Evolutionary conservation across 2,888 invertebrate species (phyloP).

Genomic region (Anarsia innoxiella): DNA sequence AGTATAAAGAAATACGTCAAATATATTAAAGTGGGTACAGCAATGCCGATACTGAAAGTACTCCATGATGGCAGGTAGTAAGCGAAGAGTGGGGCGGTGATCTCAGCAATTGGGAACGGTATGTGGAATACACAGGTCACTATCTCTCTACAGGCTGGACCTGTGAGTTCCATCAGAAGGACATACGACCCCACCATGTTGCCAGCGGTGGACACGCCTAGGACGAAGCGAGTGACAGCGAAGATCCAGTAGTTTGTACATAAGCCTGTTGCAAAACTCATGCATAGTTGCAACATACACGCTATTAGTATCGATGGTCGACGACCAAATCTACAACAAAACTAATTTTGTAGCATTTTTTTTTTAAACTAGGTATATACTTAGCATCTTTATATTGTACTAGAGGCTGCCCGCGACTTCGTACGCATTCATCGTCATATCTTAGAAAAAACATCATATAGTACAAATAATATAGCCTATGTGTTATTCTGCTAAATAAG

Average conservation of each 20-base stretch:
- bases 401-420: too few relatives aligned
- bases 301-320: conserved; percentile 81
- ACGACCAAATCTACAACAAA: conserved; percentile 85
- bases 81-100: conserved; percentile 77
- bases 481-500: too few relatives aligned
- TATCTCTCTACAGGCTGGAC: conserved; percentile 66
- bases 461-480: too few relatives aligned
- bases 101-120: conserved; percentile 81
- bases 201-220: conserved; percentile 86
- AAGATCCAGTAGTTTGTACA: conserved; percentile 77
- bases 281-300: conserved; percentile 77
- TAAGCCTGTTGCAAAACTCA: conserved; percentile 80
- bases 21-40: conserved; percentile 75
- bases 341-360: too few relatives aligned
- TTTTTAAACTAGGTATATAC: too few relatives aligned
- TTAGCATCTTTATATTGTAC: too few relatives aligned
- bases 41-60: conserved; percentile 76
- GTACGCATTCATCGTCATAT: too few relatives aligned
- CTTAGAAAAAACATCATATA: too few relatives aligned
- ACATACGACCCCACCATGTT: conserved; percentile 87
- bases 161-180: conserved; percentile 75
- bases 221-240: conserved; percentile 78
- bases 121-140: conserved; percentile 79
- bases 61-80: conserved; percentile 80
- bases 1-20: conserved; percentile 81